Conservation (phyloP, 2,797 vertebrate species). For the Podarcis siculus region DNA sequence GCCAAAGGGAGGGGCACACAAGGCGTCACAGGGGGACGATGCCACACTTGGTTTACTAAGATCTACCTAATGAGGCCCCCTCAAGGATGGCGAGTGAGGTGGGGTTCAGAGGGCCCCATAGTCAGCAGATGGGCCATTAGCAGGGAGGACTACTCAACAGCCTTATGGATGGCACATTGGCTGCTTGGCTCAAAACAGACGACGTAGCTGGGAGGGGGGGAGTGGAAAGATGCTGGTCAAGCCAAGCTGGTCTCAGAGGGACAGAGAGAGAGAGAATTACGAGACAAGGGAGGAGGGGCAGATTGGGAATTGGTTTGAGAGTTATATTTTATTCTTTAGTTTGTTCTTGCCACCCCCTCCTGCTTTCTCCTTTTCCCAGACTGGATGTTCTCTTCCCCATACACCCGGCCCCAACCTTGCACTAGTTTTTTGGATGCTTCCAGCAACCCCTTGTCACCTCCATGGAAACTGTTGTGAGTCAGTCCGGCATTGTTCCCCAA, state of each 20-base stretch:
- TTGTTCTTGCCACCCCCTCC: constrained; percentile 28
- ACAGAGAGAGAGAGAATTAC: background rate
- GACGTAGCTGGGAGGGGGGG: fast-evolving
- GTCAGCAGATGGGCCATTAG: background rate
- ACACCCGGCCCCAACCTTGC: background rate
- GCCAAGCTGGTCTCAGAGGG: background rate
- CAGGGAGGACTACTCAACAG: background rate
- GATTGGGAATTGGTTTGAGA: fast-evolving
- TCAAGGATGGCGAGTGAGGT: constrained; percentile 50
- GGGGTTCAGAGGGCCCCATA: background rate
- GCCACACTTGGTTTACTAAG: constrained; percentile 40
- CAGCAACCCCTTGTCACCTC: constrained; percentile 14
- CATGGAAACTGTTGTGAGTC: constrained; percentile 7
- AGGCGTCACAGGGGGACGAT: background rate
- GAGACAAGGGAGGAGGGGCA: background rate
- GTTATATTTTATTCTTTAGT: constrained; percentile 27
- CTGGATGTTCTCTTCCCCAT: constrained; percentile 4
- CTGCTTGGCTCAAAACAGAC: background rate
- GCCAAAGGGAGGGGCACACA: constrained; percentile 39
- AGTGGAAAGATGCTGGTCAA: background rate
- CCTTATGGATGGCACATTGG: background rate
- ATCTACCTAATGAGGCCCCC: constrained; percentile 39
- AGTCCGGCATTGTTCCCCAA: background rate
- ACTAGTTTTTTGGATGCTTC: constrained; percentile 21
- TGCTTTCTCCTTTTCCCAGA: constrained; percentile 23